These are phyloP conservation scores for Formica selysi DNA, from an alignment of 1,140 invertebrate species.

Conservation along the genomic window DNA sequence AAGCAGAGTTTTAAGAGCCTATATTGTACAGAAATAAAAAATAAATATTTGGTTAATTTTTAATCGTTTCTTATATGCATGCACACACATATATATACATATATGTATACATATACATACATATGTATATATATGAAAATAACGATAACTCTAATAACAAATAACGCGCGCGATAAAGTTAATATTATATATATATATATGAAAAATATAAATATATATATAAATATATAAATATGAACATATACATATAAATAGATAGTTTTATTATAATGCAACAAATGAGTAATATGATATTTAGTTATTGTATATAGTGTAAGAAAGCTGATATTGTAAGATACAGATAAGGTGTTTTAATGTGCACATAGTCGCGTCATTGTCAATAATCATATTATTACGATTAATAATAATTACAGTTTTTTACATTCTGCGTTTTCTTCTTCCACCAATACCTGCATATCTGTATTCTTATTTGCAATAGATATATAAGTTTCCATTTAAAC, in stretches of 20 bases:
- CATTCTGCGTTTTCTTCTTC: constrained; percentile 49
- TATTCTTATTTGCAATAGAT: neutral
- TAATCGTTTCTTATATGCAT: constrained; percentile 72
- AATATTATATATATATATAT: constrained; percentile 73
- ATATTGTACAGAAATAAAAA: constrained; percentile 84
- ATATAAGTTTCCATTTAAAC: no score
- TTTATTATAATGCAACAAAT: constrained; percentile 83
- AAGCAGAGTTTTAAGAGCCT: constrained; percentile 83
- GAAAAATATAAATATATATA: constrained; percentile 15
- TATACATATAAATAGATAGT: constrained; percentile 76
- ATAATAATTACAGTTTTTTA: constrained; percentile 87
- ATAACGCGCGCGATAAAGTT: constrained; percentile 77
- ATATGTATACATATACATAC: constrained; percentile 34
- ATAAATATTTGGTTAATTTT: constrained; percentile 82
- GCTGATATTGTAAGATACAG: constrained; percentile 88
- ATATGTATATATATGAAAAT: constrained; percentile 61
- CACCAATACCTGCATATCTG: neutral
- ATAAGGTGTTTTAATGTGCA: constrained; percentile 88
- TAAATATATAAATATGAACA: constrained; percentile 62
- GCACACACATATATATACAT: constrained; percentile 39
- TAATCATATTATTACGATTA: constrained; percentile 87
- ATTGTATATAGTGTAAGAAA: constrained; percentile 88
- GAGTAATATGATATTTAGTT: constrained; percentile 85
- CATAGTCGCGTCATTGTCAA: constrained; percentile 87
- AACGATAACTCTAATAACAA: constrained; percentile 62